These are phyloP conservation scores for Phyllopteryx taeniolatus DNA, from an alignment of 2,113 vertebrate genomes.

Conservation along the genomic window DNA sequence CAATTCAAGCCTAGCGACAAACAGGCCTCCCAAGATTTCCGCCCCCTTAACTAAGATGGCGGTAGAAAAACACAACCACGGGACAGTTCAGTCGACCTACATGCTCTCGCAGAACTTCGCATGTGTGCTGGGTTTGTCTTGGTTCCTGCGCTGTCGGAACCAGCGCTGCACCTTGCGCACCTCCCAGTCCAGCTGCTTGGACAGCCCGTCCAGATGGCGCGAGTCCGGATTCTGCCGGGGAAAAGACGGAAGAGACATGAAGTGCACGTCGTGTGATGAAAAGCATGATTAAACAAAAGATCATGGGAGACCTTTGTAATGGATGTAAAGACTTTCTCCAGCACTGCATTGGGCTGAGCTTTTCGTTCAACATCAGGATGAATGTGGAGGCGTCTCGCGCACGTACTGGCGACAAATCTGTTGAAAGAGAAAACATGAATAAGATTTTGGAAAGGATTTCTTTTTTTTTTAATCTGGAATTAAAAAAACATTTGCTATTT, in stretches of 20 bases:
- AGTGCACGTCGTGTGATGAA: neutral
- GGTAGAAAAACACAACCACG: neutral
- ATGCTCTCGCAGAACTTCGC: conserved; percentile 99
- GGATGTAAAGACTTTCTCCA: conserved; percentile 95
- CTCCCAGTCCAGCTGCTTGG: conserved; percentile 98
- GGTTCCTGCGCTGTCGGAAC: conserved; percentile 95
- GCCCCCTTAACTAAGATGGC: neutral
- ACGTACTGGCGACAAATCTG: conserved; percentile 89
- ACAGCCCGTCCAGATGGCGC: conserved; percentile 85
- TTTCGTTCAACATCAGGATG: conserved; percentile 75
- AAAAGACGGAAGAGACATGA: neutral
- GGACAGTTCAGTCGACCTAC: conserved; percentile 72
- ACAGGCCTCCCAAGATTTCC: neutral
- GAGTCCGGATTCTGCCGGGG: conserved; percentile 83
- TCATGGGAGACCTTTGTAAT: conserved; percentile 83
- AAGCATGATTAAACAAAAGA: neutral
- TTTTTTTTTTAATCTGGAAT: no score
- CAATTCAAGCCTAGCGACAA: neutral
- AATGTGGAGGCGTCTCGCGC: conserved; percentile 81
- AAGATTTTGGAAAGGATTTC: no score
- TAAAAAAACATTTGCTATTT: no score
- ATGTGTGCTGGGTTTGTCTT: conserved; percentile 92
- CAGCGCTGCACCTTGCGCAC: conserved; percentile 91
- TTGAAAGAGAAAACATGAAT: neutral
- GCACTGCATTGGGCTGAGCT: conserved; percentile 84